Base-by-base conservation (phyloP, 2,888 invertebrate species). In the Eupithecia subumbrata region DNA sequence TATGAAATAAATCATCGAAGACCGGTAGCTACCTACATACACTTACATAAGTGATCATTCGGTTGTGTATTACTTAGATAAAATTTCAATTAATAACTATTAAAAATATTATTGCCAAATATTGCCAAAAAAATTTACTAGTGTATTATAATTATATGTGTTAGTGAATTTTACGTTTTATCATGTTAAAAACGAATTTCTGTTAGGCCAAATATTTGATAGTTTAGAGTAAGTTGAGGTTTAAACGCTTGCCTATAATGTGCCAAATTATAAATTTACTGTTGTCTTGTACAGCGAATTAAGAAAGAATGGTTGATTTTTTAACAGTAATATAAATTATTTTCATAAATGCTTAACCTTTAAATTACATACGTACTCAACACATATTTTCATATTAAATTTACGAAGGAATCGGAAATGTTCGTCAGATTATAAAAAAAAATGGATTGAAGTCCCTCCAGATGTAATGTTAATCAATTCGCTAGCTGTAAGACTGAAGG, bases 401-500 rank as follows among this genome's bases (percentile, higher is more conserved):
- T 85, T 86, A 85, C 89, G 88, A 74, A 56, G 12, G 25, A 86
- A 88, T 83, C 52, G 56, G 71, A 88, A 88, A 90, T 85, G 88
- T 87, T 90, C 86, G 82, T 86, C 85, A 87, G 87, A 88, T 67
- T 87, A 84, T 83, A 87, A 86, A 84, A 88, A 90, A 89, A 88
- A 88, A 90, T 89, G 81, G 91, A 87, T 87, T 89, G 86, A 92
- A 93, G 84, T 94, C 94, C 94, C 93, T 94, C 94, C 94, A 94
- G 85, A 90, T 81, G 90, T 89, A 90, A 86, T 90, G 90, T 88
- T 89, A 90, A 91, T 91, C 89, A 91, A 90, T 91, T 92, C 88
- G 92, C 86, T 94, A 93, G 93, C 90, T 87, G 86, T 93, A 94
- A 94, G 94, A 94, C 94, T 94, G 92, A 93, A 86, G 88, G 88